These are phyloP conservation scores for Natrix natrix DNA, from an alignment of 2,797 vertebrate genomes.

Conservation along the genomic window DNA sequence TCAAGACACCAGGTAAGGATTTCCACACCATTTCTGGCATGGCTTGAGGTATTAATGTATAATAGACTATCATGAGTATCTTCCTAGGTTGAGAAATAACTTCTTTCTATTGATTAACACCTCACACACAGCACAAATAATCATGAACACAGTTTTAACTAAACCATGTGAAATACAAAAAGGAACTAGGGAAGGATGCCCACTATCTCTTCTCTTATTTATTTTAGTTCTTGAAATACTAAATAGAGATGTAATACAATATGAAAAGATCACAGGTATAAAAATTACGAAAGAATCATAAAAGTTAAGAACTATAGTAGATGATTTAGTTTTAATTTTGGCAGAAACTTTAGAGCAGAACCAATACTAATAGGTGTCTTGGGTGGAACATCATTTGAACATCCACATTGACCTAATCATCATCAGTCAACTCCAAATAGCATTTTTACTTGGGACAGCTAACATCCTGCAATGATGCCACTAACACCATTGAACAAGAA, in stretches of 20 bases:
- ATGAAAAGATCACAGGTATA: neutral
- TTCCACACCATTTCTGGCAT: neutral
- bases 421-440: neutral
- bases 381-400: neutral
- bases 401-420: neutral
- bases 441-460: neutral
- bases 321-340: neutral
- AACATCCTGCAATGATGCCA: neutral
- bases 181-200: neutral
- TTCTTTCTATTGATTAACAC: neutral
- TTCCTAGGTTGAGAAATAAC: neutral
- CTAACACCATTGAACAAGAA: neutral
- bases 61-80: neutral
- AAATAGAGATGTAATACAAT: neutral
- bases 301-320: neutral
- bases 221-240: neutral
- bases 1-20: neutral
- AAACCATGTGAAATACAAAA: neutral
- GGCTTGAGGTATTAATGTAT: neutral
- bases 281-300: neutral
- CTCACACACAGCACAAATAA: neutral
- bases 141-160: neutral
- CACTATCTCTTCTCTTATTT: neutral
- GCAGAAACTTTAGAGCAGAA: neutral
- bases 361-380: neutral